Conservation (phyloP, 2,888 invertebrate genomes). For the Pherbina coryleti region DNA sequence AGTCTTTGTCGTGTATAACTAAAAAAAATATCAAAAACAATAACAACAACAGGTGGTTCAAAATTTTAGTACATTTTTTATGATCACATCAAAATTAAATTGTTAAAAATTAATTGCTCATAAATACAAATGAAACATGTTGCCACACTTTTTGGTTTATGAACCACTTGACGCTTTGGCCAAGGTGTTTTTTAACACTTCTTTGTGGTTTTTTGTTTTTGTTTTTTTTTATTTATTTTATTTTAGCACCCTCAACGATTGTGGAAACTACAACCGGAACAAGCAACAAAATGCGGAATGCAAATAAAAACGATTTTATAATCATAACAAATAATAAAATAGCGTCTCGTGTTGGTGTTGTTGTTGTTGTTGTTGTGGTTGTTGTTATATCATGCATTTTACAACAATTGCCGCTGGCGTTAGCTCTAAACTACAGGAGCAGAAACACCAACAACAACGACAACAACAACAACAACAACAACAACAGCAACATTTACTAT, state of each 20-base stretch:
- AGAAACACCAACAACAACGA: slow-evolving; percentile 21
- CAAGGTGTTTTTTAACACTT: slow-evolving; percentile 43
- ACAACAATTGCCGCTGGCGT: neutral
- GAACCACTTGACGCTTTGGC: slow-evolving; percentile 35
- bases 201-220: neutral
- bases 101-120: slow-evolving; percentile 62
- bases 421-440: slow-evolving; percentile 19
- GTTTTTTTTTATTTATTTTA: neutral
- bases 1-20: no score
- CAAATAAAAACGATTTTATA: slow-evolving; percentile 57
- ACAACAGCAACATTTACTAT: slow-evolving; percentile 6
- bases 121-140: slow-evolving; percentile 61
- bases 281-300: slow-evolving; percentile 42
- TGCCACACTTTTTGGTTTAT: slow-evolving; percentile 53
- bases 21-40: no score
- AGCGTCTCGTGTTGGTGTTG: slow-evolving; percentile 52
- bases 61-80: neutral
- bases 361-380: neutral
- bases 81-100: slow-evolving; percentile 34
- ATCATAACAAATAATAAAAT: slow-evolving; percentile 67
- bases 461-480: slow-evolving; percentile 33
- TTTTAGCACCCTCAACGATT: neutral
- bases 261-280: slow-evolving; percentile 50
- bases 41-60: no score
- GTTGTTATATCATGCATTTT: slow-evolving; percentile 1